Conservation (phyloP, 2,113 vertebrate genomes). For the Cyprinodon tularosa region DNA sequence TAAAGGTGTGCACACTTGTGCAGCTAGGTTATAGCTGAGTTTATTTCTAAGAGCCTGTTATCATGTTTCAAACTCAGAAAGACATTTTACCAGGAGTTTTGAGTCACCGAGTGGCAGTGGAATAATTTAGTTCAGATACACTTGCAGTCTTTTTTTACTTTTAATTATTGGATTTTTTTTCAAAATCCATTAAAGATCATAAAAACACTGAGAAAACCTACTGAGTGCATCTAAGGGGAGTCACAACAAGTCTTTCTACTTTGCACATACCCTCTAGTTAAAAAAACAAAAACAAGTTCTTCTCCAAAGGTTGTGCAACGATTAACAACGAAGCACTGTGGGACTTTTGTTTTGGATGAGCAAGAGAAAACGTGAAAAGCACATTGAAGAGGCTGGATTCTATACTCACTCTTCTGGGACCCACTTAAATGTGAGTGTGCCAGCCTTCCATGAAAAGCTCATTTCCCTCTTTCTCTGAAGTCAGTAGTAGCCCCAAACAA, state of each 20-base stretch:
- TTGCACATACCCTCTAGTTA: neutral
- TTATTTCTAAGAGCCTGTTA: neutral
- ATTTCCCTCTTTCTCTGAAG: constrained; percentile 69
- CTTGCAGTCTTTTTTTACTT: neutral
- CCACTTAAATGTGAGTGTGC: constrained; percentile 62
- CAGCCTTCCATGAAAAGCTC: constrained; percentile 78
- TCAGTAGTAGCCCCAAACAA: constrained; percentile 57
- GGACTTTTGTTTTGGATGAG: constrained; percentile 63
- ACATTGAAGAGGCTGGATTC: constrained; percentile 65
- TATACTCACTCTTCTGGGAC: constrained; percentile 63
- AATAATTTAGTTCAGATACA: neutral
- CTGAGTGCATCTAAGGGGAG: constrained; percentile 1
- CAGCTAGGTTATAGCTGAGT: neutral
- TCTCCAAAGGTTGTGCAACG: constrained; percentile 62
- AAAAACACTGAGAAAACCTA: neutral
- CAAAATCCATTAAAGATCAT: neutral
- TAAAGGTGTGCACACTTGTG: no score
- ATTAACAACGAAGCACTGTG: constrained; percentile 68
- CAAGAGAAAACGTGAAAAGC: constrained; percentile 77
- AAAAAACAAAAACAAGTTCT: constrained; percentile 27
- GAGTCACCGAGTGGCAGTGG: neutral
- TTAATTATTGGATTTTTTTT: neutral
- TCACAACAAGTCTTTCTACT: constrained; percentile 17
- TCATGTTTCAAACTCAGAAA: neutral
- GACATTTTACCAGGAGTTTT: neutral